A percentile compares a stretch with the other conserved stretches of the same genome.
phyloP scores from a whole-genome alignment of 2,113 vertebrate genomes.

The Poeciliopsis retropinna region DNA sequence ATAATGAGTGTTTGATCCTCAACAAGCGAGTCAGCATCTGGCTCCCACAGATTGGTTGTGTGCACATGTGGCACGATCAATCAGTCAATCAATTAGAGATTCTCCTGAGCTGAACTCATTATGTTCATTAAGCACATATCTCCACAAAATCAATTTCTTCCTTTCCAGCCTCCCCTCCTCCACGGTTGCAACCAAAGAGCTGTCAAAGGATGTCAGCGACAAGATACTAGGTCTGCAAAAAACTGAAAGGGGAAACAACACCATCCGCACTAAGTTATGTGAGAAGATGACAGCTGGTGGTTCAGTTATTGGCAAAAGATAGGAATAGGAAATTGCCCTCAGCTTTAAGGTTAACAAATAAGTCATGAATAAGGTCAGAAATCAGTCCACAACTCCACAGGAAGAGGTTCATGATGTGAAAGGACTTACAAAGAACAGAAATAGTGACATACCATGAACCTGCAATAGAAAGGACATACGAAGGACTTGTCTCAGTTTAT shows the following conservation, averaged over 20 bases:
- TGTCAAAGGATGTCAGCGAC: neutral
- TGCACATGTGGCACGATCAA: neutral
- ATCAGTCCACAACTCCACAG: neutral
- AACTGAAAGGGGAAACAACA: neutral
- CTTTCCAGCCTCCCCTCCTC: neutral
- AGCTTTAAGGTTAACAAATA: neutral
- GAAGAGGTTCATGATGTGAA: neutral
- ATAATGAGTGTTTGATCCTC: neutral
- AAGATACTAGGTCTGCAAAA: neutral
- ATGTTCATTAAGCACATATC: neutral
- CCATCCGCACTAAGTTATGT: neutral
- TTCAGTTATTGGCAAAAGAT: neutral
- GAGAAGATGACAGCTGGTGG: neutral
- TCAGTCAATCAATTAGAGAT: constrained; percentile 1
- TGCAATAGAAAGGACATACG: too few relatives aligned
- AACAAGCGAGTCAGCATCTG: neutral
- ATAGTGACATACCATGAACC: too few relatives aligned
- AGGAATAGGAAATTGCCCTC: neutral
- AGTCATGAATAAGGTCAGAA: neutral
- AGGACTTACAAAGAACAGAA: neutral
- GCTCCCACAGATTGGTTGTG: neutral
- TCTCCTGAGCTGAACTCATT: constrained; percentile 2
- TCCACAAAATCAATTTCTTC: neutral
- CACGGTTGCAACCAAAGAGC: neutral
- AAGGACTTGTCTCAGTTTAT: neutral